Conservation (phyloP, 2,888 invertebrate species). For the Diarsia rubi region DNA sequence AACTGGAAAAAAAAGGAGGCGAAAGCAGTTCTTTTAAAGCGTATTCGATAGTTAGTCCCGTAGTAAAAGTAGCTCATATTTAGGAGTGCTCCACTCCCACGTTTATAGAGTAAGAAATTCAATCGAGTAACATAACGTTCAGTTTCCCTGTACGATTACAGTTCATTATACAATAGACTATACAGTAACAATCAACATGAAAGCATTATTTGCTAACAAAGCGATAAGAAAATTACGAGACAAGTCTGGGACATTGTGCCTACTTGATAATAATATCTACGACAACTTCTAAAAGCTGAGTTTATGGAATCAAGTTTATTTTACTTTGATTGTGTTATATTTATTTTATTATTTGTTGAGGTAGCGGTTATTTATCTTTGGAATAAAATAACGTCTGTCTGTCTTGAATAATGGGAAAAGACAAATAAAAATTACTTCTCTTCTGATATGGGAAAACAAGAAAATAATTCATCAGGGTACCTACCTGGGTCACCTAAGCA, state of each 20-base stretch:
- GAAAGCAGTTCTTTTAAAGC: too few species aligned
- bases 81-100: too few species aligned
- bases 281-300: slow-evolving; percentile 49
- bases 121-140: slow-evolving; percentile 4
- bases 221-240: slow-evolving; percentile 72
- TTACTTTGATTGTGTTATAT: slow-evolving; percentile 32
- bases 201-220: slow-evolving; percentile 68
- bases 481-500: too few species aligned
- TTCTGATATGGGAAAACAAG: background rate
- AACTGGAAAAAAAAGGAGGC: too few species aligned
- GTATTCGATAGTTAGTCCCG: too few species aligned
- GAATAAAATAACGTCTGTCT: slow-evolving; percentile 15
- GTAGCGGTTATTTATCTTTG: slow-evolving; percentile 28
- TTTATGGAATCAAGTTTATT: slow-evolving; percentile 44
- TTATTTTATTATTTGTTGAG: slow-evolving; percentile 35
- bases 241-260: slow-evolving; percentile 65
- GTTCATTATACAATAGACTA: slow-evolving; percentile 36
- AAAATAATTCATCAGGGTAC: background rate
- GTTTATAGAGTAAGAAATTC: slow-evolving; percentile 1
- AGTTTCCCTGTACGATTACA: slow-evolving; percentile 24
- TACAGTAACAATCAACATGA: slow-evolving; percentile 45
- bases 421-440: background rate
- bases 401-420: background rate
- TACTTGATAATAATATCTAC: slow-evolving; percentile 50
- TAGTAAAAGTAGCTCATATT: too few species aligned